phyloP scores from a whole-genome alignment of 2,113 vertebrate genomes.

The Tetraodon nigroviridis region DNA sequence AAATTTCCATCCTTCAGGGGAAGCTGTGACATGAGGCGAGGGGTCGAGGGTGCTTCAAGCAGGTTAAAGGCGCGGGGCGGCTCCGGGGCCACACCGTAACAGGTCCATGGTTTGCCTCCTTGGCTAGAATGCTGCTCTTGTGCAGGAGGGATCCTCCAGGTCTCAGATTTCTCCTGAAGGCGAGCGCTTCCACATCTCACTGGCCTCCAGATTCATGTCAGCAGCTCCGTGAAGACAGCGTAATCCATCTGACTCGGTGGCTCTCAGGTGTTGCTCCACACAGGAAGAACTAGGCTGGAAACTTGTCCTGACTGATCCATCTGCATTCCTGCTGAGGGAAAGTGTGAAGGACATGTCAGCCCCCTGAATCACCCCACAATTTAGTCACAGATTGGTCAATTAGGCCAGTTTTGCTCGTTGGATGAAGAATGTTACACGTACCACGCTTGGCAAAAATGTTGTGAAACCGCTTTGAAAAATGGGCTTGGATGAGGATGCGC shows the following conservation, averaged over 20 bases:
- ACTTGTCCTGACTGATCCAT: conserved; percentile 78
- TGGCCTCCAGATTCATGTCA: conserved; percentile 82
- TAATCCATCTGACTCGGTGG: conserved; percentile 69
- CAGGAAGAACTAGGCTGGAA: conserved; percentile 71
- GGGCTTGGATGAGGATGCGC: no score
- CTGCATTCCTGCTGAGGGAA: conserved; percentile 77
- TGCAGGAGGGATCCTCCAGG: conserved; percentile 50
- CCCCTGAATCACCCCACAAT: not conserved
- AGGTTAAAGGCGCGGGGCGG: conserved; percentile 77
- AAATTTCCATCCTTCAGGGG: conserved; percentile 97
- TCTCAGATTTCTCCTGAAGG: conserved; percentile 70
- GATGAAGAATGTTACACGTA: no score
- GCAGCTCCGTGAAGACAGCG: conserved; percentile 67
- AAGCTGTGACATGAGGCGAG: conserved; percentile 73
- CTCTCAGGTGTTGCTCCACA: conserved; percentile 75
- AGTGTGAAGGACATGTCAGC: conserved; percentile 26
- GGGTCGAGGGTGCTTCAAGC: conserved; percentile 78
- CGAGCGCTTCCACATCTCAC: conserved; percentile 68
- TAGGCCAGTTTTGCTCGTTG: not conserved
- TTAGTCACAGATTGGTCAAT: not conserved
- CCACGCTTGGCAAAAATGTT: no score
- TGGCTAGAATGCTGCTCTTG: conserved; percentile 34
- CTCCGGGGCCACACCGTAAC: conserved; percentile 84
- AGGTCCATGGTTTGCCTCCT: conserved; percentile 74
- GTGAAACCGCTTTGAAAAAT: no score